A percentile compares a stretch with the other conserved stretches of the same genome.
phyloP scores from a whole-genome alignment of 2,113 vertebrate genomes.

The Oryzias woworae region DNA sequence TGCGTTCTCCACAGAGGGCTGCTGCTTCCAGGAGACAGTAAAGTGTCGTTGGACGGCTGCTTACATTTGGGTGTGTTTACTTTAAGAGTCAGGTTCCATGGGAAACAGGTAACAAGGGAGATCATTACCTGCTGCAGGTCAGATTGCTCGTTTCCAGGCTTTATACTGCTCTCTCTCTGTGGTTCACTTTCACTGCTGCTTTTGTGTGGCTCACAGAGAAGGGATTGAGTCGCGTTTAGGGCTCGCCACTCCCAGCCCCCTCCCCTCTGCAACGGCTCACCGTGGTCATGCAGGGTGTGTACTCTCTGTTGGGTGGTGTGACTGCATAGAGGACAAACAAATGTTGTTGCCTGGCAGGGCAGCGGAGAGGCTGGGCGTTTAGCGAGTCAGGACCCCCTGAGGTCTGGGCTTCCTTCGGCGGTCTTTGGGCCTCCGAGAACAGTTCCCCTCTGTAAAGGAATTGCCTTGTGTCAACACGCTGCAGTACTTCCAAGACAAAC shows the following conservation, averaged over 20 bases:
- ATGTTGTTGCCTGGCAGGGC: conserved; percentile 65
- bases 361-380: conserved; percentile 59
- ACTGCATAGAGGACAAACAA: conserved; percentile 74
- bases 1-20: conserved; percentile 6
- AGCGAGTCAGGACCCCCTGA: conserved; percentile 33
- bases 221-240: conserved; percentile 69
- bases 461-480: conserved; percentile 50
- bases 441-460: conserved; percentile 62
- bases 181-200: conserved; percentile 70
- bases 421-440: conserved; percentile 50
- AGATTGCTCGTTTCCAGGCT: conserved; percentile 13
- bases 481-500: conserved; percentile 61
- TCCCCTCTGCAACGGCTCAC: conserved; percentile 38
- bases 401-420: conserved; percentile 53
- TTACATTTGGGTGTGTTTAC: conserved; percentile 39
- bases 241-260: conserved; percentile 50
- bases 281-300: conserved; percentile 56
- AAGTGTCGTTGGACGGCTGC: conserved; percentile 15
- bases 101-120: conserved; percentile 66
- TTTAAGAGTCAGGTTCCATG: conserved; percentile 48
- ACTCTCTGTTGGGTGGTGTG: conserved; percentile 40
- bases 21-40: conserved; percentile 36
- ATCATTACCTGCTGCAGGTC: conserved; percentile 63
- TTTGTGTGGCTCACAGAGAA: conserved; percentile 69
- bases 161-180: conserved; percentile 37